Percentiles rank a stretch among this genome's conserved stretches.
Conservation (phyloP, 2,888 invertebrate genomes). For the Drosophila barbarae region DNA sequence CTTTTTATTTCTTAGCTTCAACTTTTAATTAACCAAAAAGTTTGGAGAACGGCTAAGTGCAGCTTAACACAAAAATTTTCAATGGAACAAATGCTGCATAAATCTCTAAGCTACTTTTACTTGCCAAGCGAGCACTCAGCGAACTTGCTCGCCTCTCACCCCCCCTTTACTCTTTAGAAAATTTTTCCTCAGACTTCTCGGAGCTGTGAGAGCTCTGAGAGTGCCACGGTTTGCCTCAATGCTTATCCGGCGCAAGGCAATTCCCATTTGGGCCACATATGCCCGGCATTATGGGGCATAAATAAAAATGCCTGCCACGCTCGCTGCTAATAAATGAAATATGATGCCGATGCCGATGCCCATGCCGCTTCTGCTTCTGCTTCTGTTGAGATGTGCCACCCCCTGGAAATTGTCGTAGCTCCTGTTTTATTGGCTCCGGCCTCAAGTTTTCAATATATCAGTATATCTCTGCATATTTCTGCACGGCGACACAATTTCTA, state of each 20-base stretch:
- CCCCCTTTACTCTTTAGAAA: constrained; percentile 15
- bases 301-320: constrained; percentile 67
- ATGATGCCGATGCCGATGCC: constrained; percentile 59
- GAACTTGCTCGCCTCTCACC: constrained; percentile 2
- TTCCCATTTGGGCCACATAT: constrained; percentile 77
- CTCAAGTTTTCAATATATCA: constrained; percentile 44
- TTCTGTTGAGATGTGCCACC: constrained; percentile 33
- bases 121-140: constrained; percentile 50
- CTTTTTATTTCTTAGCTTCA: constrained; percentile 1
- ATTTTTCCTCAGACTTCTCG: constrained; percentile 9
- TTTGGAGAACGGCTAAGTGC: constrained; percentile 26
- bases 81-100: constrained; percentile 64
- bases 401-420: constrained; percentile 63
- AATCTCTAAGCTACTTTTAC: constrained; percentile 71
- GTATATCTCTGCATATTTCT: constrained; percentile 35
- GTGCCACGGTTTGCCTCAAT: constrained; percentile 30
- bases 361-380: background rate
- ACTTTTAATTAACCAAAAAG: constrained; percentile 32
- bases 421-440: constrained; percentile 68
- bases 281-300: constrained; percentile 77
- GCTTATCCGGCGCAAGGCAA: constrained; percentile 41
- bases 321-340: constrained; percentile 75
- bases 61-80: constrained; percentile 41
- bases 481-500: constrained; percentile 71
- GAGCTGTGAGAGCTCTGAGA: constrained; percentile 17